Evolutionary conservation across 2,113 vertebrate genomes (phyloP), one percentile per base, ranked within the genome.

Genomic region (Phyllopteryx taeniolatus): DNA sequence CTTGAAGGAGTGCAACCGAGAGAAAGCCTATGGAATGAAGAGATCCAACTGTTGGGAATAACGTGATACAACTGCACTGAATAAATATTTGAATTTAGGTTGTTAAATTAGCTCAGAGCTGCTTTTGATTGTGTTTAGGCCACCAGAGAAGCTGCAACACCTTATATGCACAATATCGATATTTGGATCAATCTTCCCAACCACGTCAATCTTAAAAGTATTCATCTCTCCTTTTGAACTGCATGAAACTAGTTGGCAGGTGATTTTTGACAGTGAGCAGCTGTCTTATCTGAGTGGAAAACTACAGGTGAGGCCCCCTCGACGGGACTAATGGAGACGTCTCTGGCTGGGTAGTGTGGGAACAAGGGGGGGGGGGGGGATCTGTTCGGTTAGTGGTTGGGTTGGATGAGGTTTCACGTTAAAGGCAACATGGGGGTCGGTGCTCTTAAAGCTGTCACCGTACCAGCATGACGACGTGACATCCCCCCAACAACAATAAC

Each of bases 391-490:
- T 65, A 46, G 42, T 65, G 63, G 44, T 39, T 47, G 39, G 71
- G 53, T 74, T 69, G 64, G 66, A 67, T 60, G 35, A 39, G 6
- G 71, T 77, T 75, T 80, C 75, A 47, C 54, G 60, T 56, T 68
- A 80, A 86, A 65, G 68, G 56, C 6, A 61, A 20, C 77, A 67
- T 70, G 71, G 54, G 31, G 85, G 85, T 72, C 11, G 57, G 56
- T 67, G 39, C 17, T 54, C 43, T 33, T 5, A 8, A 3, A 67
- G 65, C 73, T 80, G 79, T 35, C 75, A 74, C 47, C 53, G 20
- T 66, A 78, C 82, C 85, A 71, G 82, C 82, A 74, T 72, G 71
- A 39, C 57, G 49, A 64, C 56, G n/a, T 64, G 39, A n/a, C 42
- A 42, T 20, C 62, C 27, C 44, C 60, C 19, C 8, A 68, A 72